phyloP scores from a whole-genome alignment of 1,140 invertebrate species.

The Atta texana region DNA sequence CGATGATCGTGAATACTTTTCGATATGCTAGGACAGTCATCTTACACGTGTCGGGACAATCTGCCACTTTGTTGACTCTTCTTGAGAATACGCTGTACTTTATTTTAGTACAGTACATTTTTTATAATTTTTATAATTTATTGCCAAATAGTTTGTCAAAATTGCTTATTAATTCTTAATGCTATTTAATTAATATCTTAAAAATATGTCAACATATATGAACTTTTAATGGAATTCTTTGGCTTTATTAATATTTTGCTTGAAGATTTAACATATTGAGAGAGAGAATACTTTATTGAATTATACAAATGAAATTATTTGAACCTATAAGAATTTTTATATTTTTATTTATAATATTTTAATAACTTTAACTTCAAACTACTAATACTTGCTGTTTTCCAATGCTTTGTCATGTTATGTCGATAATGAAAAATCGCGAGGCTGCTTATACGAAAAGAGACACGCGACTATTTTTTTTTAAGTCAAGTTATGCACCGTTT shows the following conservation, averaged over 20 bases:
- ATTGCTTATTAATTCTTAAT: neutral
- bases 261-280: neutral
- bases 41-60: conserved; percentile 31
- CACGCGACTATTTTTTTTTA: conserved; percentile 34
- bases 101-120: neutral
- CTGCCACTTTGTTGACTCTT: conserved; percentile 14
- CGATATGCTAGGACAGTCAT: conserved; percentile 40
- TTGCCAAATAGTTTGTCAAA: neutral
- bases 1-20: conserved; percentile 43
- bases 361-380: neutral
- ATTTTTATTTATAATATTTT: no score
- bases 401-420: conserved; percentile 7
- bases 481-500: conserved; percentile 54
- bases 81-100: neutral
- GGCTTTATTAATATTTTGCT: neutral
- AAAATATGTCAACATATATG: no score
- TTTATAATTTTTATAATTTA: neutral
- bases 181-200: neutral
- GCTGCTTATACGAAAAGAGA: neutral
- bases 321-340: neutral
- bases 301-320: neutral
- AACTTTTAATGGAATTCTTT: neutral
- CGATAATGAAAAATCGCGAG: conserved; percentile 49
- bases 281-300: neutral
- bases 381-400: neutral